Evolutionary conservation across 92 coral and sea anemone species (phyloP).

Genomic region (Nematostella vectensis): DNA sequence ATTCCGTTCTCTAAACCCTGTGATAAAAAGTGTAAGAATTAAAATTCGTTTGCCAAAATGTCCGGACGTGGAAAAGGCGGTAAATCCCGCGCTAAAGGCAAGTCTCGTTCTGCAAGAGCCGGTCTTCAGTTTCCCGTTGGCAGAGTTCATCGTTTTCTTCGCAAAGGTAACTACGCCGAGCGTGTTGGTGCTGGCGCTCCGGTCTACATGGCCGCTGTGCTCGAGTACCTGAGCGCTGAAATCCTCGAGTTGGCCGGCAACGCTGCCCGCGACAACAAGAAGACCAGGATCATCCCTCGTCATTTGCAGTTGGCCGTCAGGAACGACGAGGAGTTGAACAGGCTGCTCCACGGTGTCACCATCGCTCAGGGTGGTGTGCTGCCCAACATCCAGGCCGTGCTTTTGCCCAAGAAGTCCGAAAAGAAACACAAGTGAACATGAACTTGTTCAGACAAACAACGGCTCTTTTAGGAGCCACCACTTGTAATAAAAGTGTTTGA

Average conservation of each 20-base stretch:
- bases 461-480: slow-evolving; percentile 55
- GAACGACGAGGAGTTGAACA: slow-evolving; percentile 2
- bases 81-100: slow-evolving; percentile 20
- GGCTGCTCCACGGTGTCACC: not conserved
- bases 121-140: slow-evolving; percentile 35
- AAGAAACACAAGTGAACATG: slow-evolving; percentile 38
- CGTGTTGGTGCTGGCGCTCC: not conserved
- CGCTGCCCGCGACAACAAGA: slow-evolving; percentile 1
- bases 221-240: not conserved
- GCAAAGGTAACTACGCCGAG: slow-evolving; percentile 18
- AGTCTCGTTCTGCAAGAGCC: slow-evolving; percentile 31
- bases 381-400: slow-evolving; percentile 54
- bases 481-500: slow-evolving; percentile 17
- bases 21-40: not conserved
- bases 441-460: slow-evolving; percentile 5
- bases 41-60: slow-evolving; percentile 3
- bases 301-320: slow-evolving; percentile 22
- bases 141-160: slow-evolving; percentile 25
- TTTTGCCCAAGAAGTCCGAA: slow-evolving; percentile 40
- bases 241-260: not conserved
- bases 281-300: slow-evolving; percentile 15
- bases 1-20: not conserved
- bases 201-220: not conserved
- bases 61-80: slow-evolving; percentile 35
- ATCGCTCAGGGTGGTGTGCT: not conserved